These are phyloP conservation scores for Taxidea taxus DNA, from an alignment of 2,113 vertebrate genomes.

Conservation along the genomic window DNA sequence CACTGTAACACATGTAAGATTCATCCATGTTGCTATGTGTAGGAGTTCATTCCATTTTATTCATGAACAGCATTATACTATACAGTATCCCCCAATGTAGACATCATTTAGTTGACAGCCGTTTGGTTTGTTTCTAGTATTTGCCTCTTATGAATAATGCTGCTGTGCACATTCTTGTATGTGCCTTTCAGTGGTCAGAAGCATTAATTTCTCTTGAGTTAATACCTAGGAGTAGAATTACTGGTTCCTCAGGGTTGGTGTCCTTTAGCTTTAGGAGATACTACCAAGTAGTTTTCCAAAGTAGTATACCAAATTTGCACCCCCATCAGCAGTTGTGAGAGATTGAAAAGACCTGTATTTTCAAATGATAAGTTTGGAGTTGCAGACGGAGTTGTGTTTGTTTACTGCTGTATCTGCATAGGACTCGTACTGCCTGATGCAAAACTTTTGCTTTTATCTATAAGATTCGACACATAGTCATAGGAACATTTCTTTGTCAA, in stretches of 20 bases:
- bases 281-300: not conserved
- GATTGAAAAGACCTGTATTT: not conserved
- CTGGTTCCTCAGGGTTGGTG: not conserved
- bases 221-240: not conserved
- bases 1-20: not conserved
- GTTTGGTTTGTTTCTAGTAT: not conserved
- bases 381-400: not conserved
- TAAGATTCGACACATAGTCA: not conserved
- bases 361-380: not conserved
- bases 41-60: not conserved
- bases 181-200: not conserved
- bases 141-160: not conserved
- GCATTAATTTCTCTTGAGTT: not conserved
- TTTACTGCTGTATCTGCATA: not conserved
- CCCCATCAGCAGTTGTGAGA: not conserved
- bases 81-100: not conserved
- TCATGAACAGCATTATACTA: not conserved
- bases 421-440: not conserved
- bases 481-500: not conserved
- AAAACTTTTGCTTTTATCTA: not conserved
- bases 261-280: not conserved
- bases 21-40: not conserved
- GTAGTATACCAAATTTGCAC: not conserved
- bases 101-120: not conserved
- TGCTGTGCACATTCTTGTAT: not conserved